A percentile compares a stretch with the other conserved stretches of the same genome.
Conservation (phyloP, 2,113 vertebrate species). For the Anhinga rufa region DNA sequence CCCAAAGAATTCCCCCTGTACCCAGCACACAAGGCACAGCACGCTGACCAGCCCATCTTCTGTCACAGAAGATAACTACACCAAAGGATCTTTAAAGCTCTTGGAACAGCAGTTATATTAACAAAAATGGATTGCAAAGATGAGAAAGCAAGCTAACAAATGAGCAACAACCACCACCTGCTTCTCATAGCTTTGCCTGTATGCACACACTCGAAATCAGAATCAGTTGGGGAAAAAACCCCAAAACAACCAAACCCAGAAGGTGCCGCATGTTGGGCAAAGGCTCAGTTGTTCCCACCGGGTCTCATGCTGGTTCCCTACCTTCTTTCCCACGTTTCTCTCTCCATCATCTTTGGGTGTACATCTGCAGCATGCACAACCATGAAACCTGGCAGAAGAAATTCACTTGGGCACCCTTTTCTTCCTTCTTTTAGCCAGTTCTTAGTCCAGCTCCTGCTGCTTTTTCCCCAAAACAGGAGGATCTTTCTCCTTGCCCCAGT, state of each 20-base stretch:
- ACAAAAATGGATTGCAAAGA: constrained; percentile 14
- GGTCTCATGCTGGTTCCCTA: not conserved
- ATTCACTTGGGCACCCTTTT: not conserved
- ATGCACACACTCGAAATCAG: not conserved
- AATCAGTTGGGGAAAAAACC: not conserved
- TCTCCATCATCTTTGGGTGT: not conserved
- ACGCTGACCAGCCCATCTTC: not conserved
- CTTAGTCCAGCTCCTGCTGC: not conserved
- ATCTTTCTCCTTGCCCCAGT: not conserved
- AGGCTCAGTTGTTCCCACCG: not conserved
- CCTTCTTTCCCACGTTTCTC: not conserved
- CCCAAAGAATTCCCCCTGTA: constrained; percentile 14
- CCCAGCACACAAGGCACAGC: not conserved
- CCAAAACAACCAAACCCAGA: not conserved
- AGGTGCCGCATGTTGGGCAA: not conserved
- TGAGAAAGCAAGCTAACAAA: constrained; percentile 20
- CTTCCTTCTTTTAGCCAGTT: not conserved
- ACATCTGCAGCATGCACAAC: not conserved
- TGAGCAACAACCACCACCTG: constrained; percentile 36
- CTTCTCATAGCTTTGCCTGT: not conserved
- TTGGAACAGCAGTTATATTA: not conserved
- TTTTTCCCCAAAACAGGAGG: not conserved
- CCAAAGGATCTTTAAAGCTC: not conserved
- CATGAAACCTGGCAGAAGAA: not conserved
- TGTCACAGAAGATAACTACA: constrained; percentile 20